Base-by-base conservation (phyloP, 2,888 invertebrate genomes). In the Parasteatoda lunata region DNA sequence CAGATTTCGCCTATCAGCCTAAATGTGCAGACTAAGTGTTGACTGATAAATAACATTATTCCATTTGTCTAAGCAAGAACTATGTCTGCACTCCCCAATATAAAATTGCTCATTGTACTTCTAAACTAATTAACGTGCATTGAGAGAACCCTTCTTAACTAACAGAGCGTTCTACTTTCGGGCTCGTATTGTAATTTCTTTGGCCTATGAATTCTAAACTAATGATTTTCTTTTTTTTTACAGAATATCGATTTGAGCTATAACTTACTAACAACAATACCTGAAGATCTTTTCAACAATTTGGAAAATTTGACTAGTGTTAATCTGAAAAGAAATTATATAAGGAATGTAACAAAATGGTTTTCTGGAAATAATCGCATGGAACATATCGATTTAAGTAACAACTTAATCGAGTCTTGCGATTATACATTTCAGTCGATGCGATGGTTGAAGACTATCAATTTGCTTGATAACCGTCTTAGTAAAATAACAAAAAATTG, bases 361-460 rank as follows among this genome's bases (percentile, higher is more conserved):
- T 83, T 83, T 54, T 5, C 9, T 3, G 5, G 47, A 30, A 83
- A 83, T 48, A 48, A 64, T 7, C 30, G 47, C 0, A 45, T 83
- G 13, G 45, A 65, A 54, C 13, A 13, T 3, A 13, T 83, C 4
- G 4, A 47, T 51, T 65, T 83, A 8, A 68, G 30, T 15, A 15
- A 13, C 8, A 83, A 83, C n/a, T 8, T 30, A 30, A 15, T 83
- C n/a, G 9, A 47, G 4, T 30, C 9, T 7, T 65, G 45, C 11
- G 65, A 52, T 6, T 47, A 59, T 11, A 47, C 59, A 3, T 77
- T 83, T 13, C 70, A 47, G 0, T n/a, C 48, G 8, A 13, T 77
- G 9, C 47, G 15, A 11, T 65, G 64, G 47, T 13, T 83, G 52
- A 13, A 51, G n/a, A 71, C 5, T 3, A 8, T 77, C 4, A 45